Evolutionary conservation across 2,888 invertebrate species (phyloP).

Genomic region (Bombylius discolor): DNA sequence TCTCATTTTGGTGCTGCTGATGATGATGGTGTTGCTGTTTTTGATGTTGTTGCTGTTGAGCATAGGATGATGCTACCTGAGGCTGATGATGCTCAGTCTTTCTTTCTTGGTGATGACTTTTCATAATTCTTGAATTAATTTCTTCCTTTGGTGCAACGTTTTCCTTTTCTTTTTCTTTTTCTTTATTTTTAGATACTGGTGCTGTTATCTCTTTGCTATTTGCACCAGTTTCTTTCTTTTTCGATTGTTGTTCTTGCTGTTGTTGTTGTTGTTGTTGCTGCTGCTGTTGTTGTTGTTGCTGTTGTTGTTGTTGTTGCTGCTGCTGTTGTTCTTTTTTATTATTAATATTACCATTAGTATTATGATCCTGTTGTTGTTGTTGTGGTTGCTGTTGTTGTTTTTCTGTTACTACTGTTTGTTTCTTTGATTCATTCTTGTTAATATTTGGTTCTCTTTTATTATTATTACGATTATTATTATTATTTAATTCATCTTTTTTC

Average conservation of each 20-base stretch:
- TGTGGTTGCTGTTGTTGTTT: neutral
- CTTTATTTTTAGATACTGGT: neutral
- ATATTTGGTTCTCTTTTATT: constrained; percentile 13
- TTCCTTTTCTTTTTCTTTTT: constrained; percentile 30
- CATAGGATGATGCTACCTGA: too few relatives aligned
- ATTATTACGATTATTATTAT: constrained; percentile 11
- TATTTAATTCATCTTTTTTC: constrained; percentile 10
- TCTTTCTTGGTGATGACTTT: neutral
- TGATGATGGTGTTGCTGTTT: neutral
- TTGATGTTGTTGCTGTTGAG: neutral
- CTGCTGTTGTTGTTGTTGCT: constrained; percentile 5
- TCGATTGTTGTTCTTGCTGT: constrained; percentile 6
- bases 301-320: constrained; percentile 2
- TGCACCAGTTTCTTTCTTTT: constrained; percentile 2
- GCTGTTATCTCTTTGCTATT: constrained; percentile 4
- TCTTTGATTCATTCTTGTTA: constrained; percentile 3
- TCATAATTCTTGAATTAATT: neutral
- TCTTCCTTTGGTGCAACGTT: constrained; percentile 28
- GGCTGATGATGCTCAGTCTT: neutral
- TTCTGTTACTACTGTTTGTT: constrained; percentile 12
- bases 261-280: neutral
- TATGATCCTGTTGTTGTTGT: neutral
- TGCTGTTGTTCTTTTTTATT: constrained; percentile 1
- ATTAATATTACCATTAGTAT: neutral
- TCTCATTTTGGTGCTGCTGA: constrained; percentile 9